Base-by-base conservation (phyloP, 1,140 invertebrate species). In the Bombus superbus region DNA sequence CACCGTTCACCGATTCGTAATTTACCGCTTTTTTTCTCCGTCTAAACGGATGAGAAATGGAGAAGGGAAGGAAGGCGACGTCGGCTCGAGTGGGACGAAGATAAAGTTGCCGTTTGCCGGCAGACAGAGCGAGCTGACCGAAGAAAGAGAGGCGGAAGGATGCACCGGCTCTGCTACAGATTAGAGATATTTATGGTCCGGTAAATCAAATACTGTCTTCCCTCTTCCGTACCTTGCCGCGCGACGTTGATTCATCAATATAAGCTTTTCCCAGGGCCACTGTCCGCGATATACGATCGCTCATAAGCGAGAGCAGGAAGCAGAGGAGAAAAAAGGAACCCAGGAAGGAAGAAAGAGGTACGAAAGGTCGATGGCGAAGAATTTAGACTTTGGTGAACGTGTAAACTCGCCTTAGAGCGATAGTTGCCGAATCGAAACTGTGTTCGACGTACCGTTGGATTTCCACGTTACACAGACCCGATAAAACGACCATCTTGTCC, bases 141-240 rank as follows among this genome's bases (percentile, higher is more conserved):
- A 69, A 81, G 76, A 81, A 83, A 81, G 80, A 83, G 86, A 77
- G 74, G 81, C 80, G 81, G 71, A 86, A 64, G 82, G 82, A 82
- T 81, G 77, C 77, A 59, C 42, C 38, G 77, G 75, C 83, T 83
- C 87, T 80, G 75, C 85, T 90, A 83, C 87, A 92, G 92, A 93
- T 93, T 93, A 93, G 86, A 92, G 91, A 93, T 93, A 93, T 93
- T 93, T 92, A 92, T 92, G 91, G 89, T 92, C 85, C 91, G 88
- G 91, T 93, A 93, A 92, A 93, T 93, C 92, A 92, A 86, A 92
- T 91, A 92, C 83, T 90, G 86, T 90, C 87, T 78, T 68, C 88
- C 79, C 85, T 89, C 79, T 85, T 86, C 73, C 81, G 81, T 83
- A 66, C 47, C 32, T 78, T 62, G 42, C 59, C 72, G 59, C 85